Evolutionary conservation across 2,888 invertebrate species (phyloP), one percentile per base, ranked within the genome.

Genomic region (Hypsopygia costalis): DNA sequence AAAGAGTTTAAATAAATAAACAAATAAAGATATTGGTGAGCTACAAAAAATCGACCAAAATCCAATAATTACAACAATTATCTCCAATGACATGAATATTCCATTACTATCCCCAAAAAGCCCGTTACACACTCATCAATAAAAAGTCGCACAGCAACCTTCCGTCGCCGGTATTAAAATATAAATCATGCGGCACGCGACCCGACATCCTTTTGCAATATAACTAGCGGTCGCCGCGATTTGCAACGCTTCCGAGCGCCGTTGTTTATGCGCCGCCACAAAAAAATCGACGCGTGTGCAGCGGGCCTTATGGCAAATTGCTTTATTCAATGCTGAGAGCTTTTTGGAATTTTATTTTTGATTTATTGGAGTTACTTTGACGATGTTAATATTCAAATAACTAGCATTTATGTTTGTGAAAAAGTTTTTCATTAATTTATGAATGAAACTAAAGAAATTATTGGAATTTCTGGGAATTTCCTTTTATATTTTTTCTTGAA

Each of bases 191-290:
- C 49, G 74, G 49, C 81, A 76, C 83, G 81, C 69, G 86, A 44
- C 72, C 47, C 62, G 22, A 82, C 86, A 83, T 81, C 78, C 76
- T 79, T 78, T 69, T 55, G 66, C 82, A 82, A 82, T 88, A 81
- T 77, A 55, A 49, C 45, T 62, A 58, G 66, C 79, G 63, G 57
- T 58, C 68, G 76, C 58, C 58, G 57, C 80, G 72, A 86, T 88
- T 85, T 69, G 85, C 66, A 53, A 68, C 79, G 81, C 78, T 69
- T 74, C 76, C 76, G 75, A 51, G n/a, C 21, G 34, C 40, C 51
- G 48, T 59, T 65, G 62, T 68, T 53, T 49, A 36, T 34, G 43
- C n/a, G 10, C 31, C 22, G 30, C 31, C 22, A 46, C 36, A 42
- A 46, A 60, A 61, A 56, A 57, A 48, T 43, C 45, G 38, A 6